Percentiles rank a stretch among this genome's conserved stretches.
phyloP scores from a whole-genome alignment of 2,888 invertebrate species.

The Drosophila ustulata region DNA sequence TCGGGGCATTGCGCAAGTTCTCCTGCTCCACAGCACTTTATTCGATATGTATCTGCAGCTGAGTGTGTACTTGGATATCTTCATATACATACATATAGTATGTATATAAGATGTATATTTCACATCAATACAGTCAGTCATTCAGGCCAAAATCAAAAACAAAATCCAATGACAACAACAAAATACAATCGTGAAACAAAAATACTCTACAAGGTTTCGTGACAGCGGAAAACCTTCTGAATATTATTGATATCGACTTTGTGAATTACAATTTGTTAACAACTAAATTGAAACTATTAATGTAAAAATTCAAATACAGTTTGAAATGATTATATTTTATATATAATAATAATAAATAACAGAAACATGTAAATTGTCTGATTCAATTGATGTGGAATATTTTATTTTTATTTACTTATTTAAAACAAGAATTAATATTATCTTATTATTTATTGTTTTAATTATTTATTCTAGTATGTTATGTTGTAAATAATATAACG shows the following conservation, averaged over 20 bases:
- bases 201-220: constrained; percentile 27
- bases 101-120: constrained; percentile 41
- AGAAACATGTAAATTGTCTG: too few relatives aligned
- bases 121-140: constrained; percentile 27
- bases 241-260: neutral
- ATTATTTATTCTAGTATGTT: too few relatives aligned
- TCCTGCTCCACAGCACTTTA: constrained; percentile 14
- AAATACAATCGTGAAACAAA: constrained; percentile 20
- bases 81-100: constrained; percentile 30
- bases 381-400: too few relatives aligned
- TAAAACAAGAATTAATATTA: neutral
- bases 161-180: constrained; percentile 55
- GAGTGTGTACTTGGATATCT: constrained; percentile 13
- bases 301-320: too few relatives aligned
- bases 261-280: neutral
- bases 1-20: constrained; percentile 65
- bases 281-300: neutral
- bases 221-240: neutral
- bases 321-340: too few relatives aligned
- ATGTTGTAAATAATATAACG: too few relatives aligned
- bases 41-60: neutral
- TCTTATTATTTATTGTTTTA: neutral
- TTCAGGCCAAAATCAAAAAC: constrained; percentile 37
- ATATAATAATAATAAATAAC: too few relatives aligned
- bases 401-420: too few relatives aligned